Conservation (phyloP, 2,113 vertebrate species). For the Melanotaenia duboulayi region DNA sequence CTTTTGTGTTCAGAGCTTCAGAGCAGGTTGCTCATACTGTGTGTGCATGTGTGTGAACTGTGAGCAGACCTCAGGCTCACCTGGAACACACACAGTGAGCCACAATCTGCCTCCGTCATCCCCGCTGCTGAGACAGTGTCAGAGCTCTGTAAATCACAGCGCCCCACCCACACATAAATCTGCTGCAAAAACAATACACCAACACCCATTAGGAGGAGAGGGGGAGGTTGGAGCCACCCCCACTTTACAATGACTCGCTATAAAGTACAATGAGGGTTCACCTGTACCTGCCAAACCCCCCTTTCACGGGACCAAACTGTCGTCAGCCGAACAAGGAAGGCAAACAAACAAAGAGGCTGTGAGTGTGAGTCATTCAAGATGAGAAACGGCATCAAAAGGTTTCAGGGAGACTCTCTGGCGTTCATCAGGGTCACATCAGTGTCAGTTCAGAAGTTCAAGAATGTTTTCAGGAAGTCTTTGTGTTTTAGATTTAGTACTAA, state of each 20-base stretch:
- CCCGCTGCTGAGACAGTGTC: conserved; percentile 72
- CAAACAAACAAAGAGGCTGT: conserved; percentile 64
- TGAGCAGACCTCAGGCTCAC: conserved; percentile 91
- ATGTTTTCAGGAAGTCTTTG: conserved; percentile 77
- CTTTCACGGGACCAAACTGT: conserved; percentile 50
- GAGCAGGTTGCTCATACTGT: background rate
- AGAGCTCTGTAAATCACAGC: conserved; percentile 74
- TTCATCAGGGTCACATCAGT: conserved; percentile 69
- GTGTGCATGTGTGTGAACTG: conserved; percentile 72
- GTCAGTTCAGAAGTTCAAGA: conserved; percentile 80
- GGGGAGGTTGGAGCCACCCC: conserved; percentile 77
- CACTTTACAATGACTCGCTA: conserved; percentile 77
- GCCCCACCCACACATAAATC: conserved; percentile 79
- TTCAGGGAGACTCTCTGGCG: conserved; percentile 63
- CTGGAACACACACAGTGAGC: conserved; percentile 86
- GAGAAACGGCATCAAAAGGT: conserved; percentile 65
- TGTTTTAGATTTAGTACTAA: conserved; percentile 73
- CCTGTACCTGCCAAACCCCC: conserved; percentile 60
- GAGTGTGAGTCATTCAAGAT: conserved; percentile 51
- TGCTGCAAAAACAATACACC: conserved; percentile 78
- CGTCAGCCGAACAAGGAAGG: conserved; percentile 56
- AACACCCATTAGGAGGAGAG: conserved; percentile 78
- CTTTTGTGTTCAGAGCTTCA: conserved; percentile 18
- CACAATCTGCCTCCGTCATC: conserved; percentile 76
- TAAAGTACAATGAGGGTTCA: conserved; percentile 80